Conservation (phyloP, 2,888 invertebrate species). For the Lepetodrilus schrolli region DNA sequence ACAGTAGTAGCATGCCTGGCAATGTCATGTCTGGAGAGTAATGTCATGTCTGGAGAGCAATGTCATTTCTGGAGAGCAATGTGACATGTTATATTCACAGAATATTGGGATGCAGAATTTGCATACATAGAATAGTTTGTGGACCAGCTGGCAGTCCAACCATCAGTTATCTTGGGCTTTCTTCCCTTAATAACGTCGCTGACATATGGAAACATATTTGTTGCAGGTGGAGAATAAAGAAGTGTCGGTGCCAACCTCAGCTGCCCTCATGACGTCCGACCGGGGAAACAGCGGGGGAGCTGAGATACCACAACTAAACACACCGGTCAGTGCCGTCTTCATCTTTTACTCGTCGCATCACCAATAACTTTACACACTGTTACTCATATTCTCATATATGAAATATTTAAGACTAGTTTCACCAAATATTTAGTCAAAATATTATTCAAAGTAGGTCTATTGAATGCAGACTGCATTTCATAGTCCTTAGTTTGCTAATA, state of each 20-base stretch:
- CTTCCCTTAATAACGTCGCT: background rate
- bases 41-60: too few relatives aligned
- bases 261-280: constrained; percentile 72
- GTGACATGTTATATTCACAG: too few relatives aligned
- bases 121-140: background rate
- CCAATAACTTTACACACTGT: background rate
- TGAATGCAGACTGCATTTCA: too few relatives aligned
- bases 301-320: constrained; percentile 62
- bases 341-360: background rate
- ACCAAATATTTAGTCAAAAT: too few relatives aligned
- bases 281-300: constrained; percentile 67
- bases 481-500: too few relatives aligned
- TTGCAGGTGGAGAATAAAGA: constrained; percentile 29
- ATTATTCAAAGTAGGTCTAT: too few relatives aligned
- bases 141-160: background rate
- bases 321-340: constrained; percentile 63
- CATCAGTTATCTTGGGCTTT: background rate
- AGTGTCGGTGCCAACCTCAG: constrained; percentile 39
- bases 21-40: too few relatives aligned
- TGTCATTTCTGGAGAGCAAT: too few relatives aligned
- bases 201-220: background rate
- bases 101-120: background rate
- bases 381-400: too few relatives aligned
- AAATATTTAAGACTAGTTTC: too few relatives aligned
- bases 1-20: too few relatives aligned